Evolutionary conservation across 2,797 vertebrate species (phyloP).

Genomic region (Apogon hyalosoma): DNA sequence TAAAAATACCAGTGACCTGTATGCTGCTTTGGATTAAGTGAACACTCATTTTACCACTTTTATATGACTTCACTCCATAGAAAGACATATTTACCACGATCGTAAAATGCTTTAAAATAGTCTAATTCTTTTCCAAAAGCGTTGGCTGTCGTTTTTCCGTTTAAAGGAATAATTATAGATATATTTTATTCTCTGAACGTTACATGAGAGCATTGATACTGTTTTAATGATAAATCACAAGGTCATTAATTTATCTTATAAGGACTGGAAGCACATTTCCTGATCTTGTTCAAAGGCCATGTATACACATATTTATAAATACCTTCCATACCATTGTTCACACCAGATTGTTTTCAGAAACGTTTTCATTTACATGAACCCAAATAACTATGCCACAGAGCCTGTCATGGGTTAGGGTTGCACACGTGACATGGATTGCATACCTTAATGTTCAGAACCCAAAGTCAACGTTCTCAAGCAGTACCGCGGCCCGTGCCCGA

Average conservation of each 20-base stretch:
- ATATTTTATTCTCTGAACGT: background rate
- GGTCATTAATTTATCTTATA: slow-evolving; percentile 7
- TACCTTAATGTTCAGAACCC: too few relatives aligned
- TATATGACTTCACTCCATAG: slow-evolving; percentile 8
- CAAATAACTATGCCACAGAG: too few relatives aligned
- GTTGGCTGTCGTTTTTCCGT: slow-evolving; percentile 1
- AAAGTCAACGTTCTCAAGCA: too few relatives aligned
- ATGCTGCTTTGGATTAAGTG: slow-evolving; percentile 28
- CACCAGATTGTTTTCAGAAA: too few relatives aligned
- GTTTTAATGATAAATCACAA: slow-evolving; percentile 6
- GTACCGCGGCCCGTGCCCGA: too few relatives aligned
- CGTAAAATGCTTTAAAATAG: slow-evolving; percentile 1
- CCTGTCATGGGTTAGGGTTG: too few relatives aligned
- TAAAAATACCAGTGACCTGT: slow-evolving; percentile 27
- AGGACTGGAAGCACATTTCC: background rate
- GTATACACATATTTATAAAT: too few relatives aligned
- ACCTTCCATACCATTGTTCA: too few relatives aligned
- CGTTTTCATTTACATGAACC: too few relatives aligned
- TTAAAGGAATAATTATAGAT: background rate
- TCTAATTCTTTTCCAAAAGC: background rate
- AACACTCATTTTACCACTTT: slow-evolving; percentile 4
- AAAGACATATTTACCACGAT: slow-evolving; percentile 16
- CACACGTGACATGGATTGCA: too few relatives aligned
- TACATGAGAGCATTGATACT: background rate
- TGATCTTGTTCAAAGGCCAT: too few relatives aligned